A percentile compares a stretch with the other conserved stretches of the same genome.
These are phyloP conservation scores for Myodes glareolus DNA, from an alignment of 2,113 vertebrate genomes.

Conservation along the genomic window DNA sequence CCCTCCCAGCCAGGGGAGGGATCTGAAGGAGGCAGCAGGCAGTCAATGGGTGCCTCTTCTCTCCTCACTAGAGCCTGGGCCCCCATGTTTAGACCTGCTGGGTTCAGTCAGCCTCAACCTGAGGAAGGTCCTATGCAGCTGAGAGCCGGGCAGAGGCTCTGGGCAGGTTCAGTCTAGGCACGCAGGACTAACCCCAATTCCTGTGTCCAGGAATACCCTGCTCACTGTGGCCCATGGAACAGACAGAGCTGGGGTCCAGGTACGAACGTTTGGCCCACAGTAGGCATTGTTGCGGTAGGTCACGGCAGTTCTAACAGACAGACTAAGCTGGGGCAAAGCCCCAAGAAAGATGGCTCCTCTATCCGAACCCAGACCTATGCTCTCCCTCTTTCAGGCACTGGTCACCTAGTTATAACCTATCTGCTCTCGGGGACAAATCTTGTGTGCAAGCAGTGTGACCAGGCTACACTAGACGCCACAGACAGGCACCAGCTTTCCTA, in stretches of 20 bases:
- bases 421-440: neutral
- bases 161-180: neutral
- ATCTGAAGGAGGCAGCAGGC: neutral
- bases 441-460: neutral
- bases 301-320: neutral
- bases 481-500: neutral
- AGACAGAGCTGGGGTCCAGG: neutral
- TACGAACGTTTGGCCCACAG: neutral
- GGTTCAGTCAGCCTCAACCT: neutral
- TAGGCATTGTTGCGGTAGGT: neutral
- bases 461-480: neutral
- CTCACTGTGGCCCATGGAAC: neutral
- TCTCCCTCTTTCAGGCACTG: neutral
- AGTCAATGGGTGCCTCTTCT: neutral
- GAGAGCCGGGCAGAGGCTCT: neutral
- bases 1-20: neutral
- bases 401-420: neutral
- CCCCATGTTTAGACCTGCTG: neutral
- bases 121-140: neutral
- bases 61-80: neutral
- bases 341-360: neutral
- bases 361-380: neutral
- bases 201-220: neutral
- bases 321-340: neutral
- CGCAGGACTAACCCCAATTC: neutral